These are phyloP conservation scores for Apeltes quadracus DNA, from an alignment of 2,113 vertebrate genomes.

Conservation along the genomic window DNA sequence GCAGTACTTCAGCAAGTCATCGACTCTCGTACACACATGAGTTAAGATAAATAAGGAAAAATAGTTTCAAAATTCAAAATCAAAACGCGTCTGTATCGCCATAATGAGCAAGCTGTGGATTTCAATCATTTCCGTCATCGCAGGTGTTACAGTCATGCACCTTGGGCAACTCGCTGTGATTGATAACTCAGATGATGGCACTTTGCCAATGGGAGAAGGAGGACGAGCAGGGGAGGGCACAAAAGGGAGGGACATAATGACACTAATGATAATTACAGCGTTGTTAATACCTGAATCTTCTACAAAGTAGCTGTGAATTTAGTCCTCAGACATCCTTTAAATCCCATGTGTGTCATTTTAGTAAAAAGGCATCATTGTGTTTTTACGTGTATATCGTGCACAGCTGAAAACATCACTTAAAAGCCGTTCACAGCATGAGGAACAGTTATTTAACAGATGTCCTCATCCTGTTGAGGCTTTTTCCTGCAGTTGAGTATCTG, in stretches of 20 bases:
- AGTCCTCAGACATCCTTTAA: conserved; percentile 22
- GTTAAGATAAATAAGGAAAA: conserved; percentile 17
- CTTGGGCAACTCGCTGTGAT: conserved; percentile 54
- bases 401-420: not conserved
- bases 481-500: not conserved
- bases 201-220: conserved; percentile 54
- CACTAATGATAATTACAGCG: conserved; percentile 70
- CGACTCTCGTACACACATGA: not conserved
- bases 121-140: conserved; percentile 63
- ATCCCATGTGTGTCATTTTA: not conserved
- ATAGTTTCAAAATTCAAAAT: conserved; percentile 33
- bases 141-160: conserved; percentile 59
- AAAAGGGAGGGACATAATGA: conserved; percentile 53
- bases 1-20: conserved; percentile 1
- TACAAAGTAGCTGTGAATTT: conserved; percentile 25
- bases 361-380: not conserved
- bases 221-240: conserved; percentile 39
- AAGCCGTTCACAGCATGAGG: not conserved
- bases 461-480: not conserved
- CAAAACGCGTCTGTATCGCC: conserved; percentile 19
- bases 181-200: conserved; percentile 70
- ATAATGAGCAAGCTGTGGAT: conserved; percentile 48
- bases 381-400: not conserved
- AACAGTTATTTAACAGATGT: not conserved
- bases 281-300: conserved; percentile 58